These are phyloP conservation scores for Gibbula magus DNA, from an alignment of 2,888 invertebrate species.

Conservation along the genomic window DNA sequence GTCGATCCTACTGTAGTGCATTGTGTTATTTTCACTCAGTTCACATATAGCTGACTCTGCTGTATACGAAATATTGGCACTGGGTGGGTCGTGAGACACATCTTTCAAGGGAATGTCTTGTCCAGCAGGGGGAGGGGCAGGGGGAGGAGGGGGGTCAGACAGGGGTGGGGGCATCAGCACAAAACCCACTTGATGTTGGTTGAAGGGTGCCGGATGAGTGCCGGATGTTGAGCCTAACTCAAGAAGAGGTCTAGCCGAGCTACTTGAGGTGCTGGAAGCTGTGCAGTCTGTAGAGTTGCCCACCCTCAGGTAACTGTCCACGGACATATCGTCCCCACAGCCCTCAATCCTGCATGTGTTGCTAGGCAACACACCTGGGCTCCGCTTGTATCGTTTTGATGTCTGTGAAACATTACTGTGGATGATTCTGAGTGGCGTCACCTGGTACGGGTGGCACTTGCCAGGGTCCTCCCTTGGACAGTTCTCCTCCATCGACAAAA, in stretches of 20 bases:
- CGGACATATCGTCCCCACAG: neutral
- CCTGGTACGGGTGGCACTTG: neutral
- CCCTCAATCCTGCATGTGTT: no score
- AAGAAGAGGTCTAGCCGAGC: neutral
- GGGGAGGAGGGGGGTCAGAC: neutral
- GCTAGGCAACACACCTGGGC: no score
- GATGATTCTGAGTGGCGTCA: neutral
- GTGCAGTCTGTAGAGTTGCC: neutral
- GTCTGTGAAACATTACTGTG: neutral
- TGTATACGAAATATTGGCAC: neutral
- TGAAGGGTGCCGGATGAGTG: no score
- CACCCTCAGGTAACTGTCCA: neutral
- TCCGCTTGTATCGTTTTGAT: no score
- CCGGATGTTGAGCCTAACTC: no score
- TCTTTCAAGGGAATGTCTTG: neutral
- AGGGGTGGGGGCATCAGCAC: neutral
- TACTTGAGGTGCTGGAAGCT: neutral
- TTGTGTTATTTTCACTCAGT: neutral
- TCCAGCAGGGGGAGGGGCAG: neutral
- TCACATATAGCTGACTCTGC: neutral
- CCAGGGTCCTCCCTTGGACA: neutral
- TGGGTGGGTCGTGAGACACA: no score
- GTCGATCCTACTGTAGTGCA: neutral
- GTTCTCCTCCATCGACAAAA: slow-evolving; percentile 21
- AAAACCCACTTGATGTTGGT: neutral